Evolutionary conservation across 2,888 invertebrate species (phyloP).

Genomic region (Dorcus parallelipipedus): DNA sequence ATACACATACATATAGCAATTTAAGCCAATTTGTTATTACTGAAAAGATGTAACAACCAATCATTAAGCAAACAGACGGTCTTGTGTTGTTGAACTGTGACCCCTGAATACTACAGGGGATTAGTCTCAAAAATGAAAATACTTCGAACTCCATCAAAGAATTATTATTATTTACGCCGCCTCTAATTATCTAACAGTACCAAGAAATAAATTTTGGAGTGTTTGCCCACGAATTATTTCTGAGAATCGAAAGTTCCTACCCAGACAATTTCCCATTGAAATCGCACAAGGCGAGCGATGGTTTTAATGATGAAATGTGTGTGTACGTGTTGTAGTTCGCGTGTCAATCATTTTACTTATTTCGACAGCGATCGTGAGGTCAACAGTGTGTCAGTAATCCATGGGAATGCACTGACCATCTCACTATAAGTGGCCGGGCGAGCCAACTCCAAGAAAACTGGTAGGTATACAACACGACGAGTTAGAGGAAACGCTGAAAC

Average conservation of each 20-base stretch:
- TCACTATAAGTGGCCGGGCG: background rate
- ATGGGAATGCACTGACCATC: slow-evolving; percentile 2
- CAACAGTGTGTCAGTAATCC: background rate
- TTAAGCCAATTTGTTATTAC: too few species aligned
- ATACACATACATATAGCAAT: too few species aligned
- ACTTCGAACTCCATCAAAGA: too few species aligned
- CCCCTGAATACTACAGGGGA: too few species aligned
- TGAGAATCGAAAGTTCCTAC: background rate
- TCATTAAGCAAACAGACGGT: too few species aligned
- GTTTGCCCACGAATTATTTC: too few species aligned
- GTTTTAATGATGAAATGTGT: background rate
- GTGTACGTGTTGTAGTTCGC: background rate
- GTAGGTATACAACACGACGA: background rate
- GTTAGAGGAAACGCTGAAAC: too few species aligned
- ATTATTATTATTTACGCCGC: too few species aligned
- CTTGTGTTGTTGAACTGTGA: too few species aligned
- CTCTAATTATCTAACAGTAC: background rate
- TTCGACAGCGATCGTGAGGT: slow-evolving; percentile 2
- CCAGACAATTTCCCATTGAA: background rate
- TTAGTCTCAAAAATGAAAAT: too few species aligned
- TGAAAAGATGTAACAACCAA: too few species aligned
- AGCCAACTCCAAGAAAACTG: background rate
- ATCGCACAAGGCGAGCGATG: background rate
- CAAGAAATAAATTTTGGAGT: too few species aligned
- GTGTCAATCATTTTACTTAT: background rate